A percentile compares a stretch with the other conserved stretches of the same genome.
Evolutionary conservation across 2,888 invertebrate species (phyloP).

Genomic region (Nymphalis polychloros): DNA sequence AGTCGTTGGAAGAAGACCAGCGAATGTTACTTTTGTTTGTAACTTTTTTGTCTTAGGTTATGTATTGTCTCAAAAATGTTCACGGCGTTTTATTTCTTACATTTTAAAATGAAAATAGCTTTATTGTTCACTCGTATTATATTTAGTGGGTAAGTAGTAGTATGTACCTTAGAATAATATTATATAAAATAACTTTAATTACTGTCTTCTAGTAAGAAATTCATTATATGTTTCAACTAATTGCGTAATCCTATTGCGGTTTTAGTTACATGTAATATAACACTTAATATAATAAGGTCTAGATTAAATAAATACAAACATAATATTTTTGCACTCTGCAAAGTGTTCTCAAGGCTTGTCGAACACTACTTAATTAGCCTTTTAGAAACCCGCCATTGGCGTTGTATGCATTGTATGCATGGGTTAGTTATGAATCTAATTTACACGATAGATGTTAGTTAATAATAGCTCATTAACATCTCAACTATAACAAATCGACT

Average conservation of each 20-base stretch:
- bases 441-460: neutral
- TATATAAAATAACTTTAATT: too few relatives aligned
- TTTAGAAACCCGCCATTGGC: neutral
- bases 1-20: slow-evolving; percentile 8
- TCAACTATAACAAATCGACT: neutral
- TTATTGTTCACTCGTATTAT: neutral
- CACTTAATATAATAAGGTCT: too few relatives aligned
- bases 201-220: too few relatives aligned
- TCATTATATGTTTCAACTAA: too few relatives aligned
- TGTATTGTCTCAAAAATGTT: slow-evolving; percentile 11
- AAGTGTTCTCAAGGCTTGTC: too few relatives aligned
- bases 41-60: slow-evolving; percentile 2
- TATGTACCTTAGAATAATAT: too few relatives aligned
- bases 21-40: slow-evolving; percentile 2
- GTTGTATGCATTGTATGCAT: neutral
- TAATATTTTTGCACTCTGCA: too few relatives aligned
- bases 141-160: too few relatives aligned
- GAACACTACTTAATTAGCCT: neutral
- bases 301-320: too few relatives aligned
- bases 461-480: neutral
- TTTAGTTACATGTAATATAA: too few relatives aligned
- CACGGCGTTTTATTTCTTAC: neutral
- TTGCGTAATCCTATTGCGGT: too few relatives aligned
- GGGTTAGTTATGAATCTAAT: neutral
- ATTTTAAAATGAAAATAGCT: neutral